Percentiles rank a stretch among this genome's conserved stretches.
Conservation (phyloP, 2,888 invertebrate species). For the Lepidochrysops patricia region DNA sequence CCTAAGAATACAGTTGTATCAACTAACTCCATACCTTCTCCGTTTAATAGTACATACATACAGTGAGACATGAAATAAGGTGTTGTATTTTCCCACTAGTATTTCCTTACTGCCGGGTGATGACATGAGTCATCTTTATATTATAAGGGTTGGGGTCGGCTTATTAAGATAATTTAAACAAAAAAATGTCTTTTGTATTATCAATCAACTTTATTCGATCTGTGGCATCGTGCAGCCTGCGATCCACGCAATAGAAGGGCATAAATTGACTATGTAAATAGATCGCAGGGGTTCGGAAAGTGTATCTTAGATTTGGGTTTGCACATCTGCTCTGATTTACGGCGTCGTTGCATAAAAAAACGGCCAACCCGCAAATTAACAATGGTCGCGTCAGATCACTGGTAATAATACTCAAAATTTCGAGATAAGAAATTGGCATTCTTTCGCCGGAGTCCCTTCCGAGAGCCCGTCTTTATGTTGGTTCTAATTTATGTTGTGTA, state of each 20-base stretch:
- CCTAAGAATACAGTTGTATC: too few relatives aligned
- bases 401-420: conserved; percentile 62
- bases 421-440: conserved; percentile 71
- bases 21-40: too few relatives aligned
- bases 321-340: conserved; percentile 67
- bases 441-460: conserved; percentile 67
- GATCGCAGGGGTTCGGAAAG: conserved; percentile 37
- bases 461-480: conserved; percentile 66
- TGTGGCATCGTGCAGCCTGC: conserved; percentile 24
- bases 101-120: neutral
- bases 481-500: conserved; percentile 73
- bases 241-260: conserved; percentile 35
- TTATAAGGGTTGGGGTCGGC: neutral
- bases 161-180: neutral
- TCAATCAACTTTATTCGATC: conserved; percentile 14
- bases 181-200: conserved; percentile 9
- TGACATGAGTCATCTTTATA: neutral
- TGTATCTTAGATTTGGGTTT: conserved; percentile 41
- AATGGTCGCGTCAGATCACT: conserved; percentile 49
- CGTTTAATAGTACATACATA: too few relatives aligned
- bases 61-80: neutral
- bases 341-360: conserved; percentile 40
- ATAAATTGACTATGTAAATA: conserved; percentile 48
- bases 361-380: conserved; percentile 50
- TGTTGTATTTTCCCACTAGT: neutral